Evolutionary conservation across 2,113 vertebrate genomes (phyloP), one percentile per base, ranked within the genome.

Genomic region (Notothenia rossii): DNA sequence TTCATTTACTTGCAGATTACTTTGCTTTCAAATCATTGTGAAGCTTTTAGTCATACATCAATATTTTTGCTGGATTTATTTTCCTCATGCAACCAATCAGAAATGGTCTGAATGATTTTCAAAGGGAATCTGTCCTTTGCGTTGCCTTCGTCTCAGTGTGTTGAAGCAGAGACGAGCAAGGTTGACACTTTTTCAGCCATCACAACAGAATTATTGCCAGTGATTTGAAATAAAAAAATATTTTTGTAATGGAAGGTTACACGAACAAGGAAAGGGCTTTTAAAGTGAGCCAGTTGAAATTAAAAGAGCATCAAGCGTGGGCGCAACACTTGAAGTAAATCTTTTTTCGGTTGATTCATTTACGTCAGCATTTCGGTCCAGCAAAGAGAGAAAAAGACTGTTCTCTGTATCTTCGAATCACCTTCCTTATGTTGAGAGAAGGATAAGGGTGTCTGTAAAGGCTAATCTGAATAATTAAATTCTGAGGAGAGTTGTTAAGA

Each of bases 381-480:
- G 29, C 25, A 36, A 36, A 40, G 36, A 54, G 2, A 48, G 15
- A 67, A n/a, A n/a, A 29, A 36, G 45, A 45, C 25, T 65, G 55
- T 7, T 8, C n/a, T 54, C 20, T 15, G 36, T 40, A 40, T 18
- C 46, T n/a, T 29, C 1, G 10, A 18, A 72, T 48, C 63, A 25
- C 20, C 20, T 17, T 46, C 49, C 53, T 40, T 45, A 53, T 75
- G 15, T 55, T 14, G 15, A 13, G 33, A 48, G 68, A 7, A 11
- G 10, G 9, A 6, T 8, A 22, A 80, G 14, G 15, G 50, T 5
- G 2, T 56, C n/a, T 72, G 5, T 68, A 36, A 81, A 78, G 63
- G 55, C 63, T 87, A 72, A 86, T 75, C 64, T 40, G 51, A 43
- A 65, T 81, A 76, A 83, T 83, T 65, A 83, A 55, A 90, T 80